These are phyloP conservation scores for Trinectes maculatus DNA, from an alignment of 2,113 vertebrate species.

Conservation along the genomic window DNA sequence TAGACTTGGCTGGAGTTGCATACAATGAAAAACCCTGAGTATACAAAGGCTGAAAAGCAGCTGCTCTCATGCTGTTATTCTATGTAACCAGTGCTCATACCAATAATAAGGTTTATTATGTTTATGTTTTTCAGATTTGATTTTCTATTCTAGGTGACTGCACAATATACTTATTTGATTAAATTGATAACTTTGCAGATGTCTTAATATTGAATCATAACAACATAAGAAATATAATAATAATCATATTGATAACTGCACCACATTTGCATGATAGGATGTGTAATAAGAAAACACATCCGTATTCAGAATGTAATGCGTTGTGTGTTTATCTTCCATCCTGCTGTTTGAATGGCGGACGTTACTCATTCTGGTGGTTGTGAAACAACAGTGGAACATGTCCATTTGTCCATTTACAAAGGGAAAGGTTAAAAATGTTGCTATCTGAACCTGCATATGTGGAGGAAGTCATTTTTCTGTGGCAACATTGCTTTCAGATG, in stretches of 20 bases:
- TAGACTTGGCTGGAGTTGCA: conserved; percentile 62
- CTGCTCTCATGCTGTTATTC: conserved; percentile 29
- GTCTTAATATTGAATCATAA: background rate
- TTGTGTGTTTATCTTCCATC: conserved; percentile 1
- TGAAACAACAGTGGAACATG: conserved; percentile 31
- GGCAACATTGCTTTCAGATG: conserved; percentile 74
- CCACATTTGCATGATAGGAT: conserved; percentile 87
- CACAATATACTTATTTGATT: background rate
- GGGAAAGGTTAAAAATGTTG: conserved; percentile 43
- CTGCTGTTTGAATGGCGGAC: conserved; percentile 2
- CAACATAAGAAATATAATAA: background rate
- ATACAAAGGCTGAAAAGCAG: conserved; percentile 16
- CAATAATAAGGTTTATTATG: too few species aligned
- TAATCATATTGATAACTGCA: too few species aligned
- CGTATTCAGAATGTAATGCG: conserved; percentile 12
- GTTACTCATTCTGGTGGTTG: conserved; percentile 34
- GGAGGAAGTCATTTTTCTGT: conserved; percentile 72
- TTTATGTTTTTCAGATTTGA: conserved; percentile 16
- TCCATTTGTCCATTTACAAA: conserved; percentile 46
- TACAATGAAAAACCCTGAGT: conserved; percentile 30
- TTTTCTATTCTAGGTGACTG: conserved; percentile 9
- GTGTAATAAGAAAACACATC: conserved; percentile 18
- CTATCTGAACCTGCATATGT: conserved; percentile 34
- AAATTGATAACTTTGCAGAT: background rate
- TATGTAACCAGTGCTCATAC: conserved; percentile 34